Conservation (phyloP, 2,113 vertebrate species). For the Albula goreensis region DNA sequence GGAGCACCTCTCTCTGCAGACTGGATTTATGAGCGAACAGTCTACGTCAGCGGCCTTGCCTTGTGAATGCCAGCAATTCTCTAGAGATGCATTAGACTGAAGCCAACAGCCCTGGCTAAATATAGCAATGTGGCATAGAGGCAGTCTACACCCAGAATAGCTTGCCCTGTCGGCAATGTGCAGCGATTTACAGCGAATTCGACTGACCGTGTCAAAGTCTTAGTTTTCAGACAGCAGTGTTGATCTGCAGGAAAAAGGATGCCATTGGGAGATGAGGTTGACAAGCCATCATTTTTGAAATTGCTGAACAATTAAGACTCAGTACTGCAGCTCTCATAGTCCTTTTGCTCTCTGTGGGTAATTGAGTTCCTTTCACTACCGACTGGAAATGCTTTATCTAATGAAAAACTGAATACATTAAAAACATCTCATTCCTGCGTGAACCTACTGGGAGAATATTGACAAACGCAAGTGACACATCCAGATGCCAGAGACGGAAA, state of each 20-base stretch:
- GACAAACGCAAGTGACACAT: not conserved
- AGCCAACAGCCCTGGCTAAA: conserved; percentile 48
- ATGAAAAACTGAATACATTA: not conserved
- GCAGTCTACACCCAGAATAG: conserved; percentile 42
- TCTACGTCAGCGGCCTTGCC: conserved; percentile 18
- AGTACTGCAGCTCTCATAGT: not conserved
- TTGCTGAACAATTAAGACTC: conserved; percentile 6
- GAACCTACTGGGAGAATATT: not conserved
- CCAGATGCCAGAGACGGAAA: not conserved
- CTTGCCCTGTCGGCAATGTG: not conserved
- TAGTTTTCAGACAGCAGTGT: conserved; percentile 19
- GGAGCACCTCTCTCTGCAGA: not conserved
- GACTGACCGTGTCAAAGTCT: conserved; percentile 1
- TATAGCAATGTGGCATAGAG: conserved; percentile 37
- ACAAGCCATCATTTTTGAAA: not conserved
- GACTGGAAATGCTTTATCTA: not conserved
- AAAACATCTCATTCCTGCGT: not conserved
- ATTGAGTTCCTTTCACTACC: not conserved
- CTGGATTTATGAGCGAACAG: conserved; percentile 4
- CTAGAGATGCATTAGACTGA: conserved; percentile 24
- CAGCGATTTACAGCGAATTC: not conserved
- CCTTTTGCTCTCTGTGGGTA: not conserved
- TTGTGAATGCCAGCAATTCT: conserved; percentile 27
- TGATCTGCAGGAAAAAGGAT: not conserved
- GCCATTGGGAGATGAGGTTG: not conserved